phyloP scores from a whole-genome alignment of 2,888 invertebrate species.

The Xanthostigma xanthostigma region DNA sequence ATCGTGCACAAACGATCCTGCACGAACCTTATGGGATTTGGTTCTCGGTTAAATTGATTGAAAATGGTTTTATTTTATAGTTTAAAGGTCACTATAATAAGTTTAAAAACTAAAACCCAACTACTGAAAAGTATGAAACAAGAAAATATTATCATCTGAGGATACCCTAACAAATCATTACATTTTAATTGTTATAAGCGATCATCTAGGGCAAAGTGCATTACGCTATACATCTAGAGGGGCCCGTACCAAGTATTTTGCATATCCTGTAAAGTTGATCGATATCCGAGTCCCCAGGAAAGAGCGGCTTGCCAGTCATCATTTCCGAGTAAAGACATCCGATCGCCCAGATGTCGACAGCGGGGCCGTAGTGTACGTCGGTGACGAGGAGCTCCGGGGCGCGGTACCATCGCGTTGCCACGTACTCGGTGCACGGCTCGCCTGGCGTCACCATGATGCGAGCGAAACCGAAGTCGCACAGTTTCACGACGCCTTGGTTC shows the following conservation, averaged over 20 bases:
- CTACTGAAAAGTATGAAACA: too few relatives aligned
- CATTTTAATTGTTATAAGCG: too few relatives aligned
- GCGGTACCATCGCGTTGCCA: constrained; percentile 80
- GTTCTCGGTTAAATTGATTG: too few relatives aligned
- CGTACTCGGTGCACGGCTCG: constrained; percentile 77
- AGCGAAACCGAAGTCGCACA: constrained; percentile 87
- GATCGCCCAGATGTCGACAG: constrained; percentile 78
- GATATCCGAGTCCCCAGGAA: constrained; percentile 81
- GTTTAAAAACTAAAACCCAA: too few relatives aligned
- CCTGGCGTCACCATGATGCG: constrained; percentile 52
- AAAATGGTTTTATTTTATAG: too few relatives aligned
- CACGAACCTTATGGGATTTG: too few relatives aligned
- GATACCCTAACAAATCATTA: too few relatives aligned
- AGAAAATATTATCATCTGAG: too few relatives aligned
- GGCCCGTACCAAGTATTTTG: constrained; percentile 59
- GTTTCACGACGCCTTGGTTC: constrained; percentile 63
- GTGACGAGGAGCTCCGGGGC: constrained; percentile 77
- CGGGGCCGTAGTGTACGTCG: constrained; percentile 54
- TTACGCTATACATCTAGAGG: too few relatives aligned
- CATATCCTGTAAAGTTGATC: constrained; percentile 76
- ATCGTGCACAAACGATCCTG: too few relatives aligned
- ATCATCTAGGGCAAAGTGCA: too few relatives aligned
- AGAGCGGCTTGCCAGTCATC: constrained; percentile 72
- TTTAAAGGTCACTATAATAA: too few relatives aligned
- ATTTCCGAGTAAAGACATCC: constrained; percentile 77